Conservation (phyloP, 2,113 vertebrate genomes). For the Cynopterus brachyotis region DNA sequence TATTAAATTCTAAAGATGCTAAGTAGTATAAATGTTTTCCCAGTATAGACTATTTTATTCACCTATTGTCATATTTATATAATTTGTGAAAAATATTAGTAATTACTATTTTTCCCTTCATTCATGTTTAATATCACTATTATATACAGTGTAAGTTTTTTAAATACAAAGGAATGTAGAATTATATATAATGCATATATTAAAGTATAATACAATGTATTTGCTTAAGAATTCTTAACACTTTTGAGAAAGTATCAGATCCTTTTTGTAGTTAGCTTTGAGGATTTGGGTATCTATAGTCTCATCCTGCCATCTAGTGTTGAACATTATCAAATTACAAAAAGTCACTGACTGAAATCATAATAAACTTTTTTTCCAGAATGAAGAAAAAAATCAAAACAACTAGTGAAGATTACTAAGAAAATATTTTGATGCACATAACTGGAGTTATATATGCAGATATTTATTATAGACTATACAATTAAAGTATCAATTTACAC, state of each 20-base stretch:
- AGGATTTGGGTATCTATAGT: neutral
- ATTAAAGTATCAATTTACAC: neutral
- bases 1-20: neutral
- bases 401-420: neutral
- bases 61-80: neutral
- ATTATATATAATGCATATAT: neutral
- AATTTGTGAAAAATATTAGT: neutral
- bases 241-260: neutral
- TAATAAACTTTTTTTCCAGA: neutral
- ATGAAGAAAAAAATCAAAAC: neutral
- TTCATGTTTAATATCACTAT: neutral
- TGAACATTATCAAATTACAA: neutral
- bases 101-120: neutral
- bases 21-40: neutral
- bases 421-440: neutral
- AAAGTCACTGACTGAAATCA: neutral
- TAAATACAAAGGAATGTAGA: neutral
- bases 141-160: neutral
- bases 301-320: constrained; percentile 77
- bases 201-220: neutral
- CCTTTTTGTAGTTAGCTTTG: neutral
- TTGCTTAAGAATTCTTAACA: neutral
- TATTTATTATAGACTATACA: neutral
- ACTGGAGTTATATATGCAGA: neutral
- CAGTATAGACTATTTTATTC: neutral